Conservation (phyloP, 1,140 invertebrate species). For the Trichonephila clavipes region DNA sequence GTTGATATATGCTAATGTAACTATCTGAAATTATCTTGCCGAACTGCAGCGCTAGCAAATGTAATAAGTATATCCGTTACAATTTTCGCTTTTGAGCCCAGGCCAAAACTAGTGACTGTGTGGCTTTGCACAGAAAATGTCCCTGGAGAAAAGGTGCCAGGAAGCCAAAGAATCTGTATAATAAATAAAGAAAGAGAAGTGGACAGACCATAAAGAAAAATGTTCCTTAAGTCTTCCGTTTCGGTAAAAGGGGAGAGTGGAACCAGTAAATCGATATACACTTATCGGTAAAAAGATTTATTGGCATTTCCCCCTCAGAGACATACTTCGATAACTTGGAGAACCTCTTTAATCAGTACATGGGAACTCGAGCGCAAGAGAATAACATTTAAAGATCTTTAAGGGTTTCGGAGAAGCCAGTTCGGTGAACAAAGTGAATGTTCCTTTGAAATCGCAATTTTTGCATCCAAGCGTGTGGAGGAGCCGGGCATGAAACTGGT, state of each 20-base stretch:
- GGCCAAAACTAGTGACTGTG: background rate
- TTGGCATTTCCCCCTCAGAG: conserved; percentile 67
- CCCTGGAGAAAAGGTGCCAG: conserved; percentile 37
- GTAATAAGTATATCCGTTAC: background rate
- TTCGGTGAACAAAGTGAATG: conserved; percentile 12
- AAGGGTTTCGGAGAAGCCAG: conserved; percentile 24
- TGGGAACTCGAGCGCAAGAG: conserved; percentile 57
- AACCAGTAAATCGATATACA: conserved; percentile 68
- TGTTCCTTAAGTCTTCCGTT: conserved; percentile 68
- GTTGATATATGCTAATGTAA: background rate
- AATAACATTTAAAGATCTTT: conserved; percentile 70
- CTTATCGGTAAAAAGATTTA: conserved; percentile 74
- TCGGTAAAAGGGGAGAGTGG: conserved; percentile 49
- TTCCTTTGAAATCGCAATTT: conserved; percentile 14
- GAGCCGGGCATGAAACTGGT: background rate
- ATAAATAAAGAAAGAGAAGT: conserved; percentile 62
- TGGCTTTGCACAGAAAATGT: background rate
- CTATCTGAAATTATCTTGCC: background rate
- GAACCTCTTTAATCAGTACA: conserved; percentile 68
- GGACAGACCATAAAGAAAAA: conserved; percentile 62
- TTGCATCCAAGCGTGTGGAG: background rate
- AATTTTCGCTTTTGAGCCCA: conserved; percentile 1
- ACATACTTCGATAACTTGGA: conserved; percentile 73
- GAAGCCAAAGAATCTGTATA: conserved; percentile 33
- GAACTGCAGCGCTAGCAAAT: background rate